Evolutionary conservation across 2,888 invertebrate genomes (phyloP), one percentile per base, ranked within the genome.

Genomic region (Seira musarum): DNA sequence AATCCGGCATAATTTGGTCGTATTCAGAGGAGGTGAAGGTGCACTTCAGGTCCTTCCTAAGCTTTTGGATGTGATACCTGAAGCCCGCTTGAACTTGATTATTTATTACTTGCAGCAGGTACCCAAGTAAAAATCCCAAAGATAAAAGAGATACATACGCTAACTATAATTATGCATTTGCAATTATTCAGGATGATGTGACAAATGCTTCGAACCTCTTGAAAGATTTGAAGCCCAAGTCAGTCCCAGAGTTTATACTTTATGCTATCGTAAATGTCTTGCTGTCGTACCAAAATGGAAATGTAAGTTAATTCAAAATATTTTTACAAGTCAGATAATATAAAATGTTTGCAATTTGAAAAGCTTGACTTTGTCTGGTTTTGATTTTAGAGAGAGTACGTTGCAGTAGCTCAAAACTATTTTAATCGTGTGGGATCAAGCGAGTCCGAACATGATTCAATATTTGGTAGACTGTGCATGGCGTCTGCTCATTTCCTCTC

Each of bases 401-500:
- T 98, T 86, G 97, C 97, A 90, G 92, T 94, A 13, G 99, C 99
- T 0, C 97, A 99, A 88, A 97, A 98, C 89, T 98, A 96, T 89
- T 96, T 98, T 88, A 97, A 98, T 89, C 90, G 98, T 79, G 98
- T 99, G 1, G 99, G 99, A 74, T 96, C 97, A 84, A 98, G 98
- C 0, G 94, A 96, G 0, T 96, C 97, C 22, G 99, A 99, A 90
- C 97, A 98, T 88, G 99, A 99, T 89, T 99, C 99, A 0, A 98
- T 99, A 87, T 95, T 95, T 0, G 96, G 99, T 0, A 91, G 99
- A 30, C 98, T 99, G 89, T 97, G 98, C 88, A 99, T 99, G 98
- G 97, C 99, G 0, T 97, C 98, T 0, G 96, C 96, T 2, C 97
- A 96, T 90, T 99, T 99, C 90, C 91, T 99, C 2, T 93, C 96